These are phyloP conservation scores for Nephrotoma flavescens DNA, from an alignment of 2,888 invertebrate species.

Conservation along the genomic window DNA sequence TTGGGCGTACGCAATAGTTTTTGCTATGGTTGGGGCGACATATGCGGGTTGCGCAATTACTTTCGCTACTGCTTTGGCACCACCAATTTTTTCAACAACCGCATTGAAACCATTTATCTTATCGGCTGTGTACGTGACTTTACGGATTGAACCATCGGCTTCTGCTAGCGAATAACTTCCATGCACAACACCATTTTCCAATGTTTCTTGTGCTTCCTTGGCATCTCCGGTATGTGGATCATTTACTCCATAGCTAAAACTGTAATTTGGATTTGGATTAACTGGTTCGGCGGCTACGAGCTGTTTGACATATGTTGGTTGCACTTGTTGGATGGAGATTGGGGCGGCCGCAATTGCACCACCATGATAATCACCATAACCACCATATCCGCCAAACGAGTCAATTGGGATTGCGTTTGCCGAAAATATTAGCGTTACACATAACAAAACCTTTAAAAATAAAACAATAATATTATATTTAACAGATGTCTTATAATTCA, in stretches of 20 bases:
- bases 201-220: conserved; percentile 36
- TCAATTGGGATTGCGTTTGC: conserved; percentile 24
- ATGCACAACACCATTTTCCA: conserved; percentile 48
- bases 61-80: conserved; percentile 15
- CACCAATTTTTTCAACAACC: conserved; percentile 40
- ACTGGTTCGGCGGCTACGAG: conserved; percentile 19
- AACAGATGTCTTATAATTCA: neutral
- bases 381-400: conserved; percentile 11
- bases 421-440: neutral
- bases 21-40: conserved; percentile 13
- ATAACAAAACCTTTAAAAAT: neutral
- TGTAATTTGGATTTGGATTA: conserved; percentile 40
- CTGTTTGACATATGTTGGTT: conserved; percentile 12
- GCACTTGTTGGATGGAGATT: neutral
- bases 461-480: neutral
- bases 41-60: neutral
- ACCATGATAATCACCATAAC: conserved; percentile 15
- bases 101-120: conserved; percentile 53
- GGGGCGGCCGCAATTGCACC: conserved; percentile 7
- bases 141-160: conserved; percentile 45
- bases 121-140: conserved; percentile 50
- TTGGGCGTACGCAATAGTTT: conserved; percentile 23
- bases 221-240: conserved; percentile 47
- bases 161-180: conserved; percentile 47
- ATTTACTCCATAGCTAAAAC: conserved; percentile 40